Evolutionary conservation across 2,797 vertebrate species (phyloP).

Genomic region (Acrocephalus scirpaceus): DNA sequence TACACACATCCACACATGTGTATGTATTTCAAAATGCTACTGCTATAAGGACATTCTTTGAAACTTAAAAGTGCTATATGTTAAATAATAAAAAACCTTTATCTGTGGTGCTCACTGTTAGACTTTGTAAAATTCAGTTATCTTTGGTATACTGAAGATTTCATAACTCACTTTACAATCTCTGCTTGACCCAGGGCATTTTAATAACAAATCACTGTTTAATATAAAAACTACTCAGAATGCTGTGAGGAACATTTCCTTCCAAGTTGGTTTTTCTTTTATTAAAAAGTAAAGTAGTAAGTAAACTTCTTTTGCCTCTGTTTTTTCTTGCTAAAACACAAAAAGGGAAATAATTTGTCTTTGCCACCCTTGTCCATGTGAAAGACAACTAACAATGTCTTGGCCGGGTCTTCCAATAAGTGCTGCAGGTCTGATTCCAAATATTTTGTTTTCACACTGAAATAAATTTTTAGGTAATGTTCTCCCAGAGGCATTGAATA

Average conservation of each 20-base stretch:
- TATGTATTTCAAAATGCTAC: neutral
- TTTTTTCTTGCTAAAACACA: neutral
- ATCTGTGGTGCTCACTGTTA: neutral
- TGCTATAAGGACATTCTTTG: constrained; percentile 32
- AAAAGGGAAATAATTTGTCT: neutral
- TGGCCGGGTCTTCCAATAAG: neutral
- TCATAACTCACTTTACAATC: neutral
- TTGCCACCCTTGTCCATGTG: neutral
- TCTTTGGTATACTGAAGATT: constrained; percentile 73
- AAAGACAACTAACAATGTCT: neutral
- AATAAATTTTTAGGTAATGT: neutral
- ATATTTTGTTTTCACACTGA: neutral
- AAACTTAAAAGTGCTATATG: constrained; percentile 52
- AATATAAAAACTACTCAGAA: neutral
- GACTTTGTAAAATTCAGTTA: neutral
- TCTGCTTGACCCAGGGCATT: neutral
- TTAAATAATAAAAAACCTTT: constrained; percentile 13
- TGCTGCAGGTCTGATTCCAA: neutral
- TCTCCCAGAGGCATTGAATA: neutral
- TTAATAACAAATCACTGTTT: neutral
- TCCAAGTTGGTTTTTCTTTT: neutral
- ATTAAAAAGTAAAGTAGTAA: neutral
- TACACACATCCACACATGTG: neutral
- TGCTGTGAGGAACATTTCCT: neutral
- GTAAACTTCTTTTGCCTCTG: neutral